Conservation (phyloP, 2,113 vertebrate species). For the Dromiciops gliroides region DNA sequence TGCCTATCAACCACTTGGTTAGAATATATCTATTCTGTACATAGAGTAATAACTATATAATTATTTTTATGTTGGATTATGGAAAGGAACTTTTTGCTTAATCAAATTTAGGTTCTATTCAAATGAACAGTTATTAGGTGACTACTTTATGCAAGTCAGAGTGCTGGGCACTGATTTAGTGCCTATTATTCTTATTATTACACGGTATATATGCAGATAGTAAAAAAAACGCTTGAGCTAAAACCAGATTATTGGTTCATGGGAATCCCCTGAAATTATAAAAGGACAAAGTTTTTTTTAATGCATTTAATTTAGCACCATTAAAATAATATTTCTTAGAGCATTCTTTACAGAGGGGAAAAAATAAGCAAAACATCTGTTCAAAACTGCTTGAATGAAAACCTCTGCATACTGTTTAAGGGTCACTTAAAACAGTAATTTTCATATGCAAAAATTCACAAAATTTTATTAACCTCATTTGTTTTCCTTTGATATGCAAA, state of each 20-base stretch:
- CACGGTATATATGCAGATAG: not conserved
- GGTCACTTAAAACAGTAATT: not conserved
- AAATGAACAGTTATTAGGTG: not conserved
- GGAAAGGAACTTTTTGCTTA: slow-evolving; percentile 11
- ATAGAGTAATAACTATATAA: not conserved
- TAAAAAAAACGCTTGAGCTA: slow-evolving; percentile 36
- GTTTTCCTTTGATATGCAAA: not conserved
- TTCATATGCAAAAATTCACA: not conserved
- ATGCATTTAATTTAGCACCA: not conserved
- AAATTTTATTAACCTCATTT: slow-evolving; percentile 12
- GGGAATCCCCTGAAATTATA: slow-evolving; percentile 28
- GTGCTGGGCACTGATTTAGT: not conserved
- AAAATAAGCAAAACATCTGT: not conserved
- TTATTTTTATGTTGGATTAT: not conserved
- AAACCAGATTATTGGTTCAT: slow-evolving; percentile 44
- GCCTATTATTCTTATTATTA: not conserved
- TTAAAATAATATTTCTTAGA: not conserved
- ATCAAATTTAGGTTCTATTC: not conserved
- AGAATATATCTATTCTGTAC: not conserved
- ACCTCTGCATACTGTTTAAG: not conserved
- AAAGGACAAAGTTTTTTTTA: slow-evolving; percentile 3
- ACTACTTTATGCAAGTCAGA: not conserved
- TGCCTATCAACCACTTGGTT: not conserved
- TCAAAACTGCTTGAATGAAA: not conserved
- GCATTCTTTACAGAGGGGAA: not conserved